A percentile compares a stretch with the other conserved stretches of the same genome.
phyloP scores from a whole-genome alignment of 2,888 invertebrate species.

The Sarcophaga variegata region DNA sequence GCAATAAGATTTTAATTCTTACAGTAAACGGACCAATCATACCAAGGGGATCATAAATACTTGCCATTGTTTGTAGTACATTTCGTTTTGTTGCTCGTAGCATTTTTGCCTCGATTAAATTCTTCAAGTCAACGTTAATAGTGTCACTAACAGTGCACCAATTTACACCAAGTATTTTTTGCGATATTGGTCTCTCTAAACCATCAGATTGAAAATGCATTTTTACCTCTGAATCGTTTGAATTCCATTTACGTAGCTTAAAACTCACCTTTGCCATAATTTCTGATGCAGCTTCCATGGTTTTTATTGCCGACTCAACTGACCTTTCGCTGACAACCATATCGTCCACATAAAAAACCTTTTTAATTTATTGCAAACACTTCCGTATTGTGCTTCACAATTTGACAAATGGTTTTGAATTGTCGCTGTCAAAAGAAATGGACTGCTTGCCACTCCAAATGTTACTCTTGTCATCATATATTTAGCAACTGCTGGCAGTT shows the following conservation, averaged over 20 bases:
- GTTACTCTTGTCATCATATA: too few relatives aligned
- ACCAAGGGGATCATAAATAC: conserved; percentile 60
- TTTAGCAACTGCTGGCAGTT: too few relatives aligned
- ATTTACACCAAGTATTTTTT: conserved; percentile 50
- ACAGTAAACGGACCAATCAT: conserved; percentile 60
- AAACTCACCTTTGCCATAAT: conserved; percentile 57
- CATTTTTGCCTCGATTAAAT: conserved; percentile 51
- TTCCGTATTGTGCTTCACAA: too few relatives aligned
- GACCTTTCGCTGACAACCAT: conserved; percentile 55
- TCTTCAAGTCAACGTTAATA: conserved; percentile 45
- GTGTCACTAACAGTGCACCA: conserved; percentile 32
- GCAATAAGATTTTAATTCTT: conserved; percentile 62
- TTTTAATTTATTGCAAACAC: too few relatives aligned
- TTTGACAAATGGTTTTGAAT: too few relatives aligned
- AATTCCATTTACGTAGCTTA: conserved; percentile 66
- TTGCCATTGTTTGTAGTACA: conserved; percentile 57
- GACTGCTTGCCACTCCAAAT: too few relatives aligned
- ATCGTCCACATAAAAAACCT: conserved; percentile 37
- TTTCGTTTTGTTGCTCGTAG: conserved; percentile 50
- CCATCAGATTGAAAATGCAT: conserved; percentile 35
- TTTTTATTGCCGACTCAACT: conserved; percentile 21
- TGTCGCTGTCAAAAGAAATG: too few relatives aligned
- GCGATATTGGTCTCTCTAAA: conserved; percentile 29
- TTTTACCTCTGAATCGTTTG: conserved; percentile 33
- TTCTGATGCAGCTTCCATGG: conserved; percentile 41